phyloP scores from a whole-genome alignment of 2,888 invertebrate genomes.

The Hemicrepidius hirtus region DNA sequence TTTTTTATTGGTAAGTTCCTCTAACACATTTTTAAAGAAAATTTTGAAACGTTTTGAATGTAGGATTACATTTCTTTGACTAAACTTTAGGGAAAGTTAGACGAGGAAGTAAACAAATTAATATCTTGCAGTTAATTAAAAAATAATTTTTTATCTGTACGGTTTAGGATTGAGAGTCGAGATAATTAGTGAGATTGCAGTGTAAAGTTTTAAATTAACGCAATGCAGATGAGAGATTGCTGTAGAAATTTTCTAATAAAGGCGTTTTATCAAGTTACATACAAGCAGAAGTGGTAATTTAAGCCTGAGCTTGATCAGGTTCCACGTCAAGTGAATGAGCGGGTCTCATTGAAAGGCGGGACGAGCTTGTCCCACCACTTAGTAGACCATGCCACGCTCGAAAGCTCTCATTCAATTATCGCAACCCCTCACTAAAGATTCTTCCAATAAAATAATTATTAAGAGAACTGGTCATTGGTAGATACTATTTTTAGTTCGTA shows the following conservation, averaged over 20 bases:
- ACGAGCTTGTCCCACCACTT: slow-evolving; percentile 40
- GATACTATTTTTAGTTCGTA: too few species aligned
- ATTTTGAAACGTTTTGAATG: too few species aligned
- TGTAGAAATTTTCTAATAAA: background rate
- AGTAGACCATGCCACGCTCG: slow-evolving; percentile 44
- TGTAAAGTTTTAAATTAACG: slow-evolving; percentile 2
- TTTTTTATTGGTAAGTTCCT: too few species aligned
- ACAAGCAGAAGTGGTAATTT: slow-evolving; percentile 37
- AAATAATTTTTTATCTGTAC: background rate
- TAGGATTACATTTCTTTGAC: too few species aligned
- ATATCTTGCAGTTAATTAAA: background rate
- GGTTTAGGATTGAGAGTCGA: background rate
- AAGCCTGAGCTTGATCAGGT: slow-evolving; percentile 32
- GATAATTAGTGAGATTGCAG: background rate
- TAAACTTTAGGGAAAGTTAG: too few species aligned
- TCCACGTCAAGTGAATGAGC: slow-evolving; percentile 37
- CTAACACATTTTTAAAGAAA: too few species aligned
- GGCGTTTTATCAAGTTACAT: slow-evolving; percentile 17
- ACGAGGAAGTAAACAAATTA: too few species aligned
- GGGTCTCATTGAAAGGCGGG: slow-evolving; percentile 40
- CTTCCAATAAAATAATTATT: slow-evolving; percentile 45
- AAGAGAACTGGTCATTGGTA: background rate
- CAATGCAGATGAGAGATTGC: background rate
- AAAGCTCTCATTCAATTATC: slow-evolving; percentile 47
- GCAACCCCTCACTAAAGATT: slow-evolving; percentile 34